A percentile compares a stretch with the other conserved stretches of the same genome.
Conservation (phyloP, 2,888 invertebrate genomes). For the Philaethria dido region DNA sequence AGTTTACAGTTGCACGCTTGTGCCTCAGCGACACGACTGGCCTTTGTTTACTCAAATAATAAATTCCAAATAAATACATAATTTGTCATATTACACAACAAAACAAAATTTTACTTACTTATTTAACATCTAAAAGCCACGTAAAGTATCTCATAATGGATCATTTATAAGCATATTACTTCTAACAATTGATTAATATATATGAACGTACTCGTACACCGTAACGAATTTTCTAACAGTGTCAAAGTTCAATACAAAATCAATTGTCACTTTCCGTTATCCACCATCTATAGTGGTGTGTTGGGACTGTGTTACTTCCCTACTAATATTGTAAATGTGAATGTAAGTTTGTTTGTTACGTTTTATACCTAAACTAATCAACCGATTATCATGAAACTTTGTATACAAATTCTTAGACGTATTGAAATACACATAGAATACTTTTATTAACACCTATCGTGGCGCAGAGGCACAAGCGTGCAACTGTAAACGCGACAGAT, state of each 20-base stretch:
- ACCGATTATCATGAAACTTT: no score
- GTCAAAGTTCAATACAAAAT: constrained; percentile 57
- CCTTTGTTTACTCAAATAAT: no score
- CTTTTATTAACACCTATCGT: no score
- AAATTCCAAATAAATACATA: no score
- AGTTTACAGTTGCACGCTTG: no score
- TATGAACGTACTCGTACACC: constrained; percentile 34
- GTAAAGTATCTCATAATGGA: constrained; percentile 12
- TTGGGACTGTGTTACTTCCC: constrained; percentile 36
- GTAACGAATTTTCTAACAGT: constrained; percentile 49
- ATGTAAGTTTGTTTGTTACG: constrained; percentile 7
- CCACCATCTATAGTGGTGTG: constrained; percentile 36
- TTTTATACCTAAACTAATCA: no score
- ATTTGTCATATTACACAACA: not conserved
- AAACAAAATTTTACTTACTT: not conserved
- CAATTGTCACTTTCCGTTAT: constrained; percentile 48
- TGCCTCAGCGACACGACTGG: no score
- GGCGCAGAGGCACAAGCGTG: not conserved
- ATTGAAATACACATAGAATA: no score
- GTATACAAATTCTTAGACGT: no score
- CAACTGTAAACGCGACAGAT: no score
- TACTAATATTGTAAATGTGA: constrained; percentile 4
- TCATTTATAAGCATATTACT: constrained; percentile 36
- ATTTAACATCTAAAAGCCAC: not conserved
- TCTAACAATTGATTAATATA: constrained; percentile 28